A percentile compares a stretch with the other conserved stretches of the same genome.
phyloP scores from a whole-genome alignment of 2,113 vertebrate species.

The Pedionomus torquatus region DNA sequence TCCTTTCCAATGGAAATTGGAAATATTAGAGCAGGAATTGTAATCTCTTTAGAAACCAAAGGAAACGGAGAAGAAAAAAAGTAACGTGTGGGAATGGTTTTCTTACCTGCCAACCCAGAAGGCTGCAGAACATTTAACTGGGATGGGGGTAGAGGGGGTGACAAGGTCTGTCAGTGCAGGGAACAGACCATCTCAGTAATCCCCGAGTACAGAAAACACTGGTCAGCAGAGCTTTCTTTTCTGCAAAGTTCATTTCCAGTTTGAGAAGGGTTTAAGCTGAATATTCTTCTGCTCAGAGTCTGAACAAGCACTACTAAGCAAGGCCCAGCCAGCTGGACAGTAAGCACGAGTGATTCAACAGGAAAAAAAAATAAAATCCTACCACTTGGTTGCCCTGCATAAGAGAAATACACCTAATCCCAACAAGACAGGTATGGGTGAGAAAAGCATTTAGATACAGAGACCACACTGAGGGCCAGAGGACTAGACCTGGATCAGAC shows the following conservation, averaged over 20 bases:
- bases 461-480: neutral
- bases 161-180: neutral
- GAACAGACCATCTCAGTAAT: neutral
- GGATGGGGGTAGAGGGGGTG: neutral
- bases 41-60: neutral
- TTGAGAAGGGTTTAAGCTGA: neutral
- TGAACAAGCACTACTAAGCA: neutral
- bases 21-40: neutral
- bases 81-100: neutral
- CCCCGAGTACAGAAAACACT: neutral
- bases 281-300: too few relatives aligned
- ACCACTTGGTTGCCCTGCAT: neutral
- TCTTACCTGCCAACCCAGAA: neutral
- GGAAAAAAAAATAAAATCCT: neutral
- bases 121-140: neutral
- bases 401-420: neutral
- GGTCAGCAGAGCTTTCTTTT: neutral
- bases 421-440: neutral
- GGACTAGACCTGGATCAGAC: neutral
- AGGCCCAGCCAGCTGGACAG: neutral
- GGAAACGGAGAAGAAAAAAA: neutral
- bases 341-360: neutral
- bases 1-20: neutral
- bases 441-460: neutral
- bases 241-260: neutral